These are phyloP conservation scores for Anthrax anthrax DNA, from an alignment of 2,888 invertebrate species.

Conservation along the genomic window DNA sequence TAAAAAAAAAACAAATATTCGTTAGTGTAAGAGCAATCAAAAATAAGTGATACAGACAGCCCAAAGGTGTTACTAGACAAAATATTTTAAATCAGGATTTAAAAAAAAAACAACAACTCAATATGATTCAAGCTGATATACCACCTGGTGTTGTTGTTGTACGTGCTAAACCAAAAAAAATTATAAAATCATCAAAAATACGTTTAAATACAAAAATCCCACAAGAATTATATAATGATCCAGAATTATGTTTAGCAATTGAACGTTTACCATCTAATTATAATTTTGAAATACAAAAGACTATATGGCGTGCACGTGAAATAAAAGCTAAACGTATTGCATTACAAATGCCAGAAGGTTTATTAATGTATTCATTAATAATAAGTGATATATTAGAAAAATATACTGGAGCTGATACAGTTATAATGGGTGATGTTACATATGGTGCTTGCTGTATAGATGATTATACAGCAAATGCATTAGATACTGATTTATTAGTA, in stretches of 20 bases:
- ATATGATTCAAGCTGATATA: constrained; percentile 5
- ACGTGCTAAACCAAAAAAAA: constrained; percentile 66
- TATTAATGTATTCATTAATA: constrained; percentile 83
- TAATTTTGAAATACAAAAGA: constrained; percentile 96
- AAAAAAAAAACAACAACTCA: neutral
- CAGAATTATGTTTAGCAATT: constrained; percentile 55
- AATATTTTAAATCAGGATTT: no score
- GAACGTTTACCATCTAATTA: constrained; percentile 79
- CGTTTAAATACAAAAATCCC: constrained; percentile 54
- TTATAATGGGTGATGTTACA: constrained; percentile 98
- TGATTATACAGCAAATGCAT: constrained; percentile 81
- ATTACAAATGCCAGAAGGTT: constrained; percentile 92
- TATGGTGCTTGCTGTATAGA: constrained; percentile 99
- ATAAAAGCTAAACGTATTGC: constrained; percentile 77
- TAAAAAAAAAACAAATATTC: no score
- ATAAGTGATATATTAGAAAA: constrained; percentile 85
- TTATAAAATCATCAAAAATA: constrained; percentile 60
- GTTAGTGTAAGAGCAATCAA: no score
- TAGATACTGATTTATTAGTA: constrained; percentile 79
- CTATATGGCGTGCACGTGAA: constrained; percentile 87
- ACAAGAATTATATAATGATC: constrained; percentile 60
- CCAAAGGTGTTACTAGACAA: no score
- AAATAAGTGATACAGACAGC: no score
- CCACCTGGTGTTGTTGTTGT: constrained; percentile 43
- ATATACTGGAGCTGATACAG: constrained; percentile 76